Evolutionary conservation across 2,797 vertebrate genomes (phyloP), one percentile per base, ranked within the genome.

Genomic region (Anguilla anguilla): DNA sequence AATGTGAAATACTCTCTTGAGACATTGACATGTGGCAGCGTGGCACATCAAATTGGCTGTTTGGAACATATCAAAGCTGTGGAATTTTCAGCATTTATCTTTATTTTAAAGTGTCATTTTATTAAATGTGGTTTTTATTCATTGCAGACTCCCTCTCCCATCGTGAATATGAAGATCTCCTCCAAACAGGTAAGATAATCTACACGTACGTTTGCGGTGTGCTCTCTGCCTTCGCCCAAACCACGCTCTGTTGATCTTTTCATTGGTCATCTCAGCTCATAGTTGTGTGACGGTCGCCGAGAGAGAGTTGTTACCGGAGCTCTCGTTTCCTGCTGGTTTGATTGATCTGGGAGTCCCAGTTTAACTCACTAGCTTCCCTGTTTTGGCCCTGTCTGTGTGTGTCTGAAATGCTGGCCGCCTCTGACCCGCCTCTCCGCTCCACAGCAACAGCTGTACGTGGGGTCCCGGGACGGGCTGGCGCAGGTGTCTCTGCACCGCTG

Each of bases 401-500:
- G 51, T 53, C 51, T 9, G 51, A 53, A 53, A 19, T 19, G 57
- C 15, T 0, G 2, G 15, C 57, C 0, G 17, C 57, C 57, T 59
- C 57, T 59, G 57, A 59, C 31, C 35, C 25, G 1, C 35, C 51
- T 84, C 51, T 84, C n/a, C 51, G 93, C 83, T 94, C 93, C 96
- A 81, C 88, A 99, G 99, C 98, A 99, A 97, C 97, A 98, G 91
- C 96, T 99, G 93, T 99, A 98, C 85, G 96, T 99, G 91, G 98
- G 98, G 91, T 99, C 98, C 87, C 95, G 92, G 67, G 96, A 97
- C 88, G 97, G 97, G 46, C 93, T 99, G 6, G 97, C 97, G 91
- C 98, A 99, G 95, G 97, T 99, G 86, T 97, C 98, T 3, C 94
- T 99, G 92, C 98, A 99, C 95, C 97, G 98, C 94, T 99, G 99